A percentile compares a stretch with the other conserved stretches of the same genome.
Conservation (phyloP, 2,888 invertebrate genomes). For the Tetragonula carbonaria region DNA sequence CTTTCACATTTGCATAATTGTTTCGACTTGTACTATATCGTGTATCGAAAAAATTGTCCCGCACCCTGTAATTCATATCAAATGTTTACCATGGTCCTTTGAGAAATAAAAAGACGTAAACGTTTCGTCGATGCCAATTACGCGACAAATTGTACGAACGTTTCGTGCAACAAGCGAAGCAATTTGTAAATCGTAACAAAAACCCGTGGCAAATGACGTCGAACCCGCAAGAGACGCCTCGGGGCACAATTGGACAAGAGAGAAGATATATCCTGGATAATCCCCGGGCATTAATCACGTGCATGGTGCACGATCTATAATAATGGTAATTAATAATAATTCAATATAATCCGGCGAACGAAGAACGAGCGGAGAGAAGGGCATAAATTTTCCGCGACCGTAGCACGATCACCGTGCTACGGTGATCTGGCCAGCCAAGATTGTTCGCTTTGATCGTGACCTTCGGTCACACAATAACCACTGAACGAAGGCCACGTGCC, state of each 20-base stretch:
- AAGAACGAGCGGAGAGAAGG: background rate
- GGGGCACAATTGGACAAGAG: background rate
- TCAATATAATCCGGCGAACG: slow-evolving; percentile 31
- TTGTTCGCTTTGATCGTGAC: slow-evolving; percentile 57
- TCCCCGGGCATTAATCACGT: slow-evolving; percentile 34
- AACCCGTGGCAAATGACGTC: background rate
- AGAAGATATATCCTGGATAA: slow-evolving; percentile 22
- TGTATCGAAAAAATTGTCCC: too few species aligned
- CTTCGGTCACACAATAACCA: slow-evolving; percentile 50
- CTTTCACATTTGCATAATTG: too few species aligned
- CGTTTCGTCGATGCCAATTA: background rate
- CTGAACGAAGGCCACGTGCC: slow-evolving; percentile 38
- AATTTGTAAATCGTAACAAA: slow-evolving; percentile 19
- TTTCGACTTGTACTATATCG: too few species aligned
- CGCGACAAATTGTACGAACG: background rate
- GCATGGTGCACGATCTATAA: slow-evolving; percentile 6
- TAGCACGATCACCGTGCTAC: slow-evolving; percentile 29
- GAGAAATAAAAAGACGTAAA: too few species aligned
- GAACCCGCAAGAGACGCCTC: background rate
- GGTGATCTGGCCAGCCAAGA: slow-evolving; percentile 14
- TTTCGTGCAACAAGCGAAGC: background rate
- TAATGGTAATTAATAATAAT: slow-evolving; percentile 60
- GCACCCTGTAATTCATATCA: too few species aligned
- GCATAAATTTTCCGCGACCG: slow-evolving; percentile 48
- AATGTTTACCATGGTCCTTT: too few species aligned